These are phyloP conservation scores for Chlorodrepanis virens DNA, from an alignment of 2,113 vertebrate genomes.

Conservation along the genomic window DNA sequence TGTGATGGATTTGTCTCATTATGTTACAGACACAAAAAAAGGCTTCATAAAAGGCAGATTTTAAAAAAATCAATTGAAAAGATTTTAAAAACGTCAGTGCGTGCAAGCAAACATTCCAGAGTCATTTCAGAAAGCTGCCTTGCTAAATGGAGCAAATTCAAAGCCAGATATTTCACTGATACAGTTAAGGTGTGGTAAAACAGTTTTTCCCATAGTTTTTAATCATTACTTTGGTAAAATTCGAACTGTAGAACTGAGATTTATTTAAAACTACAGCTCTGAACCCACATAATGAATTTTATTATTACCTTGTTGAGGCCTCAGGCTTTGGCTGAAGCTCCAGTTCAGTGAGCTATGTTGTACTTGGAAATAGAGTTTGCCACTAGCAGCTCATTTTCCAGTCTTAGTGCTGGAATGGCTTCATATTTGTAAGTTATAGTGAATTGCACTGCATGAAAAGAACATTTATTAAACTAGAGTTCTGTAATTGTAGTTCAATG, in stretches of 20 bases:
- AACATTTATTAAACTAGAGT: not conserved
- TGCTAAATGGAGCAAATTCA: not conserved
- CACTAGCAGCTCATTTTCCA: conserved; percentile 37
- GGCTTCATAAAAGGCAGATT: not conserved
- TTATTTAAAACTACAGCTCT: not conserved
- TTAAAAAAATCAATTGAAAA: not conserved
- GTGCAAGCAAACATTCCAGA: not conserved
- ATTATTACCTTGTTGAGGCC: conserved; percentile 22
- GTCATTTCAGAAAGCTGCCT: not conserved
- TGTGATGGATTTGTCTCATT: not conserved
- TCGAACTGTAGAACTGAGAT: not conserved
- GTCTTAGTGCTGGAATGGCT: not conserved
- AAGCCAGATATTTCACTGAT: not conserved
- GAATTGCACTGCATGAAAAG: not conserved
- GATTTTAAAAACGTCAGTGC: accelerated
- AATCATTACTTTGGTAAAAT: not conserved
- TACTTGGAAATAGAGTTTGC: conserved; percentile 17
- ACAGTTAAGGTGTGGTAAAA: not conserved
- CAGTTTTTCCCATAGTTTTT: not conserved
- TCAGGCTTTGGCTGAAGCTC: not conserved
- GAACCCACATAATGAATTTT: not conserved
- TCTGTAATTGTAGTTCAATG: not conserved
- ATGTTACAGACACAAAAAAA: not conserved
- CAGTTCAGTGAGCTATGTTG: conserved; percentile 2
- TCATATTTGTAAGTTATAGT: not conserved